Evolutionary conservation across 2,888 invertebrate genomes (phyloP).

Genomic region (Polyploca ridens): DNA sequence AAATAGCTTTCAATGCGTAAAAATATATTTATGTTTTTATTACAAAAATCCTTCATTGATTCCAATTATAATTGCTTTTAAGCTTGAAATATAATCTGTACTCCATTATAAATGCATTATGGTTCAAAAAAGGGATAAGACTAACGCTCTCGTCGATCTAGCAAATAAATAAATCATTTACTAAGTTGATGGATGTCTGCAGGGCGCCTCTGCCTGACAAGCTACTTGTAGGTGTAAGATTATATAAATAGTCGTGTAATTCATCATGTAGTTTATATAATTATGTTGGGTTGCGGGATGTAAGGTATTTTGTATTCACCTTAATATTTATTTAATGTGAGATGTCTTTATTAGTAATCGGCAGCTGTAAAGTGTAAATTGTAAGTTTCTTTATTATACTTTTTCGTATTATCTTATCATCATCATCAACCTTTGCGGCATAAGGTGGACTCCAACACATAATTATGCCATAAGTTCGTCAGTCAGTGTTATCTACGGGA

Average conservation of each 20-base stretch:
- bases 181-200: neutral
- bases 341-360: neutral
- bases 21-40: too few relatives aligned
- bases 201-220: neutral
- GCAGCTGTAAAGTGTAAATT: too few relatives aligned
- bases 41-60: too few relatives aligned
- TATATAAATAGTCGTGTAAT: constrained; percentile 5
- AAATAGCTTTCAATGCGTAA: too few relatives aligned
- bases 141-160: neutral
- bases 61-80: too few relatives aligned
- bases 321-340: neutral
- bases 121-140: neutral
- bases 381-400: too few relatives aligned
- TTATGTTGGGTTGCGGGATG: neutral
- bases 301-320: neutral
- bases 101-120: neutral
- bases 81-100: neutral
- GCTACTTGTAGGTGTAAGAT: neutral
- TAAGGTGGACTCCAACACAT: too few relatives aligned
- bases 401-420: too few relatives aligned
- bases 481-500: too few relatives aligned
- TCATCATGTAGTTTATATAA: neutral
- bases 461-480: too few relatives aligned
- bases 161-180: constrained; percentile 6
- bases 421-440: too few relatives aligned